Evolutionary conservation across 2,888 invertebrate genomes (phyloP), one percentile per base, ranked within the genome.

Genomic region (Clistopyga incitator): DNA sequence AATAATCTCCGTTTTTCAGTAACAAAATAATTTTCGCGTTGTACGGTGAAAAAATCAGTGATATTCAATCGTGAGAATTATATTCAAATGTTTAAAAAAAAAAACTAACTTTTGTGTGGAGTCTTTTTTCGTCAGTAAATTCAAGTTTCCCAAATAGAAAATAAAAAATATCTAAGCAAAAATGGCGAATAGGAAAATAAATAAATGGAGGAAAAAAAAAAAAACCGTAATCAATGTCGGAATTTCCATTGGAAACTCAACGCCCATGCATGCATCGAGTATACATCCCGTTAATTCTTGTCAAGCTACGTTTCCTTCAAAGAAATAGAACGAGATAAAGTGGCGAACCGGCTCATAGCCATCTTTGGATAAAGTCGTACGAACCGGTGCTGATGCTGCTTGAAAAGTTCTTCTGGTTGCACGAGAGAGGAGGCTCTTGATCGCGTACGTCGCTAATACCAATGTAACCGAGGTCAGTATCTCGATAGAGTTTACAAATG

Each of bases 311-410:
- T 68, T 74, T 54, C 45, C 42, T 29, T 74, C 45, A 38, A 70
- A 42, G 59, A 64, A 45, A 52, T 15, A 61, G 45, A 8, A 68
- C 34, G 11, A 47, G 50, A 45, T 42, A 61, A n/a, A 56, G 72
- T 65, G 23, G 52, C 29, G 20, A 82, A 72, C 56, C 64, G 56
- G 82, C 59, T 79, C 76, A 76, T 71, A 56, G 71, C 82, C 79
- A 67, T 79, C 79, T 82, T 59, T 56, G 71, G 82, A 76, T 76
- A 79, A 79, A 65, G 65, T 82, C 29, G 65, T 64, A 45, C 45
- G 23, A 38, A 70, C 45, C 64, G 45, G 15, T 52, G 29, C 75
- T 68, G 47, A n/a, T 70, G 65, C 13, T 50, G 45, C 23, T 25
- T 29, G 29, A 25, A 25, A 13, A 6, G 34, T 79, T 79, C 50